phyloP scores from a whole-genome alignment of 2,888 invertebrate genomes.

The Priocnemis perturbator region DNA sequence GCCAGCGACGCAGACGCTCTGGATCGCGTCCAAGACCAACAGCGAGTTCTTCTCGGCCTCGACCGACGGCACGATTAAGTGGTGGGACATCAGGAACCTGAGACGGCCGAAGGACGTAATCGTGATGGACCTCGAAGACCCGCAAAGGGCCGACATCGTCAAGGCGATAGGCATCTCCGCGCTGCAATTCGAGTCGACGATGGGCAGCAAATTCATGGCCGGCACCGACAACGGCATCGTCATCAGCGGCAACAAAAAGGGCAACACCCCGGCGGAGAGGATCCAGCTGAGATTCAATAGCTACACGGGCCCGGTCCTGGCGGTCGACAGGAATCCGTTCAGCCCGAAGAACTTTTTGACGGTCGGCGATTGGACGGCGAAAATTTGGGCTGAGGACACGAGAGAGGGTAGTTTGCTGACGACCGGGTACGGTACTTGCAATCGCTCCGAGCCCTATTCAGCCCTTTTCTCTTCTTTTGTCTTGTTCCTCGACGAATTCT shows the following conservation, averaged over 20 bases:
- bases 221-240: slow-evolving; percentile 82
- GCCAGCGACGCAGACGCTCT: slow-evolving; percentile 79
- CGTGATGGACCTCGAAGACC: slow-evolving; percentile 82
- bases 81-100: slow-evolving; percentile 90
- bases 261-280: slow-evolving; percentile 85
- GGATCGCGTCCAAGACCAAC: slow-evolving; percentile 95
- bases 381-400: slow-evolving; percentile 96
- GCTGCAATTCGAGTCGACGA: slow-evolving; percentile 87
- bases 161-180: slow-evolving; percentile 84
- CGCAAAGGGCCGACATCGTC: slow-evolving; percentile 78
- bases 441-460: no score
- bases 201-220: slow-evolving; percentile 87
- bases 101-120: slow-evolving; percentile 83
- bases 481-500: no score
- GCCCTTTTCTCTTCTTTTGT: no score
- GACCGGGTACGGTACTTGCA: slow-evolving; percentile 83
- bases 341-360: slow-evolving; percentile 95
- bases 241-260: slow-evolving; percentile 80
- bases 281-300: slow-evolving; percentile 76
- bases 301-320: slow-evolving; percentile 90
- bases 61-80: slow-evolving; percentile 91
- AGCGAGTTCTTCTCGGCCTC: slow-evolving; percentile 95
- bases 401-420: slow-evolving; percentile 92
- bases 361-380: slow-evolving; percentile 94
- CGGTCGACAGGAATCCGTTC: slow-evolving; percentile 92